Evolutionary conservation across 64 coral and sea anemone genomes (phyloP), one percentile per base, ranked within the genome.

Genomic region (Orbicella faveolata): DNA sequence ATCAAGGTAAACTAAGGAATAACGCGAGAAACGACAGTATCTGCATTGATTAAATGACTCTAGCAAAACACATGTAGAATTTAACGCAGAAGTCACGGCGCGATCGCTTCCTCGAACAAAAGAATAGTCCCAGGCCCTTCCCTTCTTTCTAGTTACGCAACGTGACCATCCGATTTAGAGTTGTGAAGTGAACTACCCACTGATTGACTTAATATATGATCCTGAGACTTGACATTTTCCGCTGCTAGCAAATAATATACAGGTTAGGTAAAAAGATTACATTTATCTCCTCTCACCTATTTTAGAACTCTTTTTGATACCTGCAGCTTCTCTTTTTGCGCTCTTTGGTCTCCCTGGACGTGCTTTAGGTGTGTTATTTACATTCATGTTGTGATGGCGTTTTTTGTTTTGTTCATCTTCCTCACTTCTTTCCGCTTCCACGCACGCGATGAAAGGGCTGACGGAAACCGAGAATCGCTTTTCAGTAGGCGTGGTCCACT

Each of bases 371-470:
- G 64, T 70, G 36, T 53, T 65, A 15, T 17, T 73, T 44, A 13
- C 65, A 72, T 21, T 39, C 73, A 35, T 26, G 19, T 68, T 52
- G 10, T n/a, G 11, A 11, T 17, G 35, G 33, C 30, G 2, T 20
- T 76, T 72, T 23, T 5, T 65, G 30, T 80, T 48, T 48, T 48
- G 44, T 48, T 48, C 5, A 48, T 48, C 83, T 33, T 78, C 63
- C 4, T 86, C 90, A 9, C 92, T 82, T 80, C 12, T 66, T 52
- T 94, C 20, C 6, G 92, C 95, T 52, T 97, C 95, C 23, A 97
- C 89, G 39, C 92, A 94, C 3, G 95, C 92, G 52, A 97, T 75
- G 69, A 73, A 97, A 5, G 92, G 95, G 63, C 92, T 97, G 13
- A 97, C 82, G 35, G 77, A 88, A 14, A 97, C 74, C 2, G 92